Base-by-base conservation (phyloP, 2,113 vertebrate genomes). In the Engystomops pustulosus region DNA sequence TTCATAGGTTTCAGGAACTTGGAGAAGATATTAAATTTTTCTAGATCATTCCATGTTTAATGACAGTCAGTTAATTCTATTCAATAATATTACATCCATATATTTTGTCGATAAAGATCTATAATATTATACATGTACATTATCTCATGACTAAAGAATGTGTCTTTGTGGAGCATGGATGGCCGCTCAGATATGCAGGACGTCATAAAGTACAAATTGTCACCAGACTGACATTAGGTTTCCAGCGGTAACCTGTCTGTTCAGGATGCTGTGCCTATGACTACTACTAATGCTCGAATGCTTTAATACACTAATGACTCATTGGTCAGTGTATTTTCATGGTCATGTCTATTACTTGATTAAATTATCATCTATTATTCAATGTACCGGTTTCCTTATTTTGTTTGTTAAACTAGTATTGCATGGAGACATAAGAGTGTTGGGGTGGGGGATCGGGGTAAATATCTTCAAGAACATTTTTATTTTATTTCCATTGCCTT, bases 201-300 rank as follows among this genome's bases (percentile, higher is more conserved):
- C 44, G 49, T 79, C 75, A 79, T 41, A 68, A 70, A 58, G 49
- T 78, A 32, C 74, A 44, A 32, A 45, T n/a, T 44, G 23, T 77
- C 68, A 62, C 15, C 34, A 74, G 45, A 60, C 49, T 71, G 38
- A 20, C 74, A 17, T 41, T 71, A 72, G 30, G 38, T 82, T 71
- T 86, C 80, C 51, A 82, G 80, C 65, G 62, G 32, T 51, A 79
- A 83, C 74, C 80, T 79, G 80, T 62, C 80, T 79, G 30, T 30
- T 79, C 85, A 83, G 75, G 85, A 79, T 38, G 23, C 45, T 51
- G 20, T 58, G 53, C 11, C 85, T 79, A 70, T 58, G 20, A 70
- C 49, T 30, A 14, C 12, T 47, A 41, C 25, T 45, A 49, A 76
- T 86, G 34, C 32, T 41, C 75, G 36, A 49, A 38, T 71, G 18